A percentile compares a stretch with the other conserved stretches of the same genome.
Conservation (phyloP, 1,140 invertebrate genomes). For the Grapholita molesta region DNA sequence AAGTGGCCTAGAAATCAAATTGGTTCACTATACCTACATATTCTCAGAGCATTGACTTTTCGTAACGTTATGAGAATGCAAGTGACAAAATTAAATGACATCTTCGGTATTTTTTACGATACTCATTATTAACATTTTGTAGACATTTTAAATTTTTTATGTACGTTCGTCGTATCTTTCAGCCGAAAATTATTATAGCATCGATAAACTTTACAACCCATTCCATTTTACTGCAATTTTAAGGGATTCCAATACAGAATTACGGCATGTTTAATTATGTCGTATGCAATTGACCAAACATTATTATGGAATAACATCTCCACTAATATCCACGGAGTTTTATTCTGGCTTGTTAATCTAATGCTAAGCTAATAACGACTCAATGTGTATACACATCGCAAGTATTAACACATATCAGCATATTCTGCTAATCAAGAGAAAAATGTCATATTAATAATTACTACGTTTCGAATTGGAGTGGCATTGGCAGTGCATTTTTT, state of each 20-base stretch:
- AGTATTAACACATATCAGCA: too few species aligned
- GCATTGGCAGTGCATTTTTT: too few species aligned
- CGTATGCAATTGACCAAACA: neutral
- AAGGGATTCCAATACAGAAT: conserved; percentile 31
- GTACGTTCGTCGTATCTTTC: neutral
- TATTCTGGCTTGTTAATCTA: neutral
- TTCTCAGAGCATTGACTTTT: too few species aligned
- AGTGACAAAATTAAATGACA: neutral
- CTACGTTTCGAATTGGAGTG: too few species aligned
- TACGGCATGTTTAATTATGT: conserved; percentile 33
- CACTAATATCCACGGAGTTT: neutral
- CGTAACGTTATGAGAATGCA: too few species aligned
- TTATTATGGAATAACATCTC: neutral
- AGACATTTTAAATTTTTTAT: neutral
- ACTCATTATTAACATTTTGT: neutral
- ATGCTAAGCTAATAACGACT: neutral
- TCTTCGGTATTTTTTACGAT: neutral
- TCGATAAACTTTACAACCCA: conserved; percentile 50
- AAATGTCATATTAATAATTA: too few species aligned
- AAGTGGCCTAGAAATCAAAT: too few species aligned
- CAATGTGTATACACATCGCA: too few species aligned
- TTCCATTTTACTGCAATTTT: conserved; percentile 41
- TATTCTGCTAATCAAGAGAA: too few species aligned
- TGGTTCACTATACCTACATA: too few species aligned
- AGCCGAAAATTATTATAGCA: conserved; percentile 26